phyloP scores from a whole-genome alignment of 2,888 invertebrate genomes.

The Isoperla grammatica region DNA sequence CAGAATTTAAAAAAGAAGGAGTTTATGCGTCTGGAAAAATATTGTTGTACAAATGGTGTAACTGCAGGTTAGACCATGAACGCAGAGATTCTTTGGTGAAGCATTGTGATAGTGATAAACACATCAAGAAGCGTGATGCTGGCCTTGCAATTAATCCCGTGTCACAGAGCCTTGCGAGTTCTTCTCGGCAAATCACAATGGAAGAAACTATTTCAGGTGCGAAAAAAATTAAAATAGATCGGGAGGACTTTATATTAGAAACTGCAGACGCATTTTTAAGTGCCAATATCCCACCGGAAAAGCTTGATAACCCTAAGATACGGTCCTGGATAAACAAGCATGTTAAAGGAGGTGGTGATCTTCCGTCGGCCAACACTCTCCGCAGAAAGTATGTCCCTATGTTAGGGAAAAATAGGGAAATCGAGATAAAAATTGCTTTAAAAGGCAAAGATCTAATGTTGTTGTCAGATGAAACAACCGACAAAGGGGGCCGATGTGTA shows the following conservation, averaged over 20 bases:
- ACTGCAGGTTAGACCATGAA: too few species aligned
- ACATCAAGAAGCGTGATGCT: too few species aligned
- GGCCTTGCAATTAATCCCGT: too few species aligned
- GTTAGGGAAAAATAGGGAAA: slow-evolving; percentile 4
- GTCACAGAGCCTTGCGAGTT: too few species aligned
- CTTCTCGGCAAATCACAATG: not conserved
- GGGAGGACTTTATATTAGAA: slow-evolving; percentile 9
- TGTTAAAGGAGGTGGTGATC: slow-evolving; percentile 15
- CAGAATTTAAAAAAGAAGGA: too few species aligned
- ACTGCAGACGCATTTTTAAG: slow-evolving; percentile 11
- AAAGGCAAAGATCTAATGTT: slow-evolving; percentile 5
- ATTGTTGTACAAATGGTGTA: too few species aligned
- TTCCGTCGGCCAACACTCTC: slow-evolving; percentile 10
- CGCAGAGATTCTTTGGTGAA: too few species aligned
- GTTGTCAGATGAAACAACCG: slow-evolving; percentile 7
- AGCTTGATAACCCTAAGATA: not conserved
- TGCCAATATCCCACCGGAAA: slow-evolving; percentile 4
- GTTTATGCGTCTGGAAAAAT: too few species aligned
- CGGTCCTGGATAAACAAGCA: not conserved
- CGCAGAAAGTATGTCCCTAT: slow-evolving; percentile 18
- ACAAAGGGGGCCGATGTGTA: slow-evolving; percentile 19
- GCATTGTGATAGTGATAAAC: too few species aligned
- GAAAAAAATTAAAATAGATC: slow-evolving; percentile 16
- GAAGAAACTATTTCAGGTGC: too few species aligned
- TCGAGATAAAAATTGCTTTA: slow-evolving; percentile 8